Percentiles rank a stretch among this genome's conserved stretches.
phyloP scores from a whole-genome alignment of 2,888 invertebrate genomes.

The Therioaphis trifolii region DNA sequence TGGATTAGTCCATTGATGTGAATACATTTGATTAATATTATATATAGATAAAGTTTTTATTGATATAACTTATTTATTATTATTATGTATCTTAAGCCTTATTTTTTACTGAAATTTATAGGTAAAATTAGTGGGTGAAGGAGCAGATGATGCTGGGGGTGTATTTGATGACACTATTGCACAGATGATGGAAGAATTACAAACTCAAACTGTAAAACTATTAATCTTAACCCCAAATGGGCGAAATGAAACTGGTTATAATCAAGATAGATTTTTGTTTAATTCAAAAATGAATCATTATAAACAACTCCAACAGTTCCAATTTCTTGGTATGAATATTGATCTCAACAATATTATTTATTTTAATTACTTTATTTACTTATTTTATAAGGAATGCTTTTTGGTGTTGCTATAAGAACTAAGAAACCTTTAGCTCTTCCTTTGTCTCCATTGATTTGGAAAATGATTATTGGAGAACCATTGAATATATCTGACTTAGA shows the following conservation, averaged over 20 bases:
- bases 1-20: no score
- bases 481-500: constrained; percentile 74
- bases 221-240: constrained; percentile 76
- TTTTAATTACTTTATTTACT: neutral
- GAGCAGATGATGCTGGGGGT: constrained; percentile 78
- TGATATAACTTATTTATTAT: neutral
- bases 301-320: constrained; percentile 73
- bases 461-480: constrained; percentile 74
- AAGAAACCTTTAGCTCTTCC: constrained; percentile 76
- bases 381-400: constrained; percentile 71
- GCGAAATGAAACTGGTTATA: constrained; percentile 74
- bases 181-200: constrained; percentile 76
- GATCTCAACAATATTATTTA: neutral
- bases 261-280: constrained; percentile 74
- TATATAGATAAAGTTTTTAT: no score
- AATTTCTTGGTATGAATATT: constrained; percentile 72
- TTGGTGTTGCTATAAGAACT: constrained; percentile 76
- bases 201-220: constrained; percentile 73
- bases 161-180: constrained; percentile 79
- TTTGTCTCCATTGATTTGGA: constrained; percentile 75
- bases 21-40: no score
- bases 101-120: constrained; percentile 60
- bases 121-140: constrained; percentile 76
- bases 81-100: neutral
- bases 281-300: constrained; percentile 73